Evolutionary conservation across 2,113 vertebrate genomes (phyloP), one percentile per base, ranked within the genome.

Genomic region (Amphiprion percula): DNA sequence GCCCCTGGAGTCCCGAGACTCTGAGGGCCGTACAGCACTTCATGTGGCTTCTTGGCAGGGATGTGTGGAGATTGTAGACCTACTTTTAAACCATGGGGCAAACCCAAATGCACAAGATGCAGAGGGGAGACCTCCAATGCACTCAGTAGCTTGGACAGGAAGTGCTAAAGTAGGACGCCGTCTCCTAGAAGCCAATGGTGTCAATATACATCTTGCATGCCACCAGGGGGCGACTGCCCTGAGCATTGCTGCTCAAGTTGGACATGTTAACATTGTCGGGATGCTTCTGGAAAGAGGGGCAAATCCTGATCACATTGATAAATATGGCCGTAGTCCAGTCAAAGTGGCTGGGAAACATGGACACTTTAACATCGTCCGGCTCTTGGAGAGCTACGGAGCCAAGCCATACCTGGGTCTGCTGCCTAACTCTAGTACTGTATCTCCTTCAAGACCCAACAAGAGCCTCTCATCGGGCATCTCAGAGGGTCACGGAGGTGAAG

Each of bases 31-130:
- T 4, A 95, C 95, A 0, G 95, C 94, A 0, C 89, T 96, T 23
- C 95, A 96, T 10, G 95, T 94, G 53, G 92, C 94, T 68, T 92
- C 92, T 70, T 96, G 96, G 96, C 92, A 90, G 67, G 96, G 96
- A 12, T 78, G 79, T 55, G 50, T 86, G 19, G 94, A 92, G 10
- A 91, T 91, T 19, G 88, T 93, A 4, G 84, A 74, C 14, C 77
- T 96, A 44, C 92, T 96, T 58, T 82, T 96, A 21, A 87, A 74
- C 44, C 88, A 93, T 0, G 94, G 95, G 0, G 94, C 95, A 0
- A 92, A 95, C 24, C 85, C 94, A 24, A 95, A 96, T 33, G 90
- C 94, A 2, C 83, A 87, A 53, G 95, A 96, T 63, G 10, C 44
- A 21, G 94, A 96, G 14, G 89, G 92, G 1, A 92, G 95, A 70